phyloP scores from a whole-genome alignment of 2,888 invertebrate species.

The Oxycera nigricornis region DNA sequence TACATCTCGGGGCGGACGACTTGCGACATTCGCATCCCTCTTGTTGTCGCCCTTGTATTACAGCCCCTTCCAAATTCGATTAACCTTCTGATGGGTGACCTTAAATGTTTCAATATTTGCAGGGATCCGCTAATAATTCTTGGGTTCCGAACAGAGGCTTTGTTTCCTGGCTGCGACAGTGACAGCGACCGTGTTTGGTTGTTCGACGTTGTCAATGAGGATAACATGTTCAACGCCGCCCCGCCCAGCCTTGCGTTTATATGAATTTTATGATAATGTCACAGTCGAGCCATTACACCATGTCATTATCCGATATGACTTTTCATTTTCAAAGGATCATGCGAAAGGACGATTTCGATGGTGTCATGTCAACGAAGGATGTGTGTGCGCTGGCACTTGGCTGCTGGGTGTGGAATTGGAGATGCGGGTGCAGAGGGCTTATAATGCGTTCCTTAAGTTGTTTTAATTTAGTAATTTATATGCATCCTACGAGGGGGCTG shows the following conservation, averaged over 20 bases:
- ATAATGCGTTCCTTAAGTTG: slow-evolving; percentile 36
- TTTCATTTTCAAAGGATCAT: slow-evolving; percentile 41
- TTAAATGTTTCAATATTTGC: slow-evolving; percentile 22
- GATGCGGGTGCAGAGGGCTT: not conserved
- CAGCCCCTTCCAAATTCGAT: not conserved
- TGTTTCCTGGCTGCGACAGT: slow-evolving; percentile 6
- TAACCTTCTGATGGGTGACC: not conserved
- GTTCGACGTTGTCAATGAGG: slow-evolving; percentile 23
- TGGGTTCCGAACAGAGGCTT: slow-evolving; percentile 1
- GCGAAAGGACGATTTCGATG: slow-evolving; percentile 25
- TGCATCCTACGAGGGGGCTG: slow-evolving; percentile 72
- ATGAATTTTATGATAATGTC: slow-evolving; percentile 47
- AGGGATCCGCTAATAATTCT: slow-evolving; percentile 17
- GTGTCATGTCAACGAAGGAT: not conserved
- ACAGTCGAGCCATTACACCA: slow-evolving; percentile 33
- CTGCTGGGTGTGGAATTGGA: not conserved
- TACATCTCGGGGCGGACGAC: not conserved
- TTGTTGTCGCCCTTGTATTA: not conserved
- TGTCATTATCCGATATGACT: slow-evolving; percentile 45
- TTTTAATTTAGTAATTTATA: slow-evolving; percentile 48
- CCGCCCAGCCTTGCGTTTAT: slow-evolving; percentile 37
- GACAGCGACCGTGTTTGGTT: not conserved
- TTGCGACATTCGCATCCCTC: not conserved
- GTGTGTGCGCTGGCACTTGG: slow-evolving; percentile 5
- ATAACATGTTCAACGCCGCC: slow-evolving; percentile 20